Conservation (phyloP, 2,113 vertebrate species). For the Cinclus cinclus region DNA sequence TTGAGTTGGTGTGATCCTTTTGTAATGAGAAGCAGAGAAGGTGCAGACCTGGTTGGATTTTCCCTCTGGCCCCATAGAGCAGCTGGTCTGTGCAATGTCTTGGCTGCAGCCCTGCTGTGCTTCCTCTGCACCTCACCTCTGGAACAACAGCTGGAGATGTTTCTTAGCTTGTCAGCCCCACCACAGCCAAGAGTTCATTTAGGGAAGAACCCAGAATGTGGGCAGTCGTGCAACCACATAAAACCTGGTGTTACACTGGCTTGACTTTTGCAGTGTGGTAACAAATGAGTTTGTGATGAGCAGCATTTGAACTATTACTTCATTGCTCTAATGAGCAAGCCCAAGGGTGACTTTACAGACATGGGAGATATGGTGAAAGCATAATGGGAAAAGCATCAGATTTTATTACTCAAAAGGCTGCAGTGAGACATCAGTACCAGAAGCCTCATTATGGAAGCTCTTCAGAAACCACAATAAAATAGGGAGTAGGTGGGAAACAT, state of each 20-base stretch:
- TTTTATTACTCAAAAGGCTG: neutral
- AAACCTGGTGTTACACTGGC: neutral
- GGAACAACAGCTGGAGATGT: neutral
- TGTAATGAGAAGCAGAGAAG: neutral
- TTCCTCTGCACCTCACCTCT: neutral
- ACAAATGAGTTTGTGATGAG: neutral
- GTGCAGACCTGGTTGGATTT: neutral
- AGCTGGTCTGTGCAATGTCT: fast-evolving
- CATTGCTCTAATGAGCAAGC: neutral
- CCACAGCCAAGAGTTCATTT: neutral
- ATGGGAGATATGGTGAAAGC: neutral
- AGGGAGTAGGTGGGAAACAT: neutral
- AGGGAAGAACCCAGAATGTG: neutral
- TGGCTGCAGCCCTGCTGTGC: neutral
- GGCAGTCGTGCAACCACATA: neutral
- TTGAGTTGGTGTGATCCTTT: neutral
- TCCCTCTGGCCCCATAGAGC: neutral
- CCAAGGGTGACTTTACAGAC: neutral
- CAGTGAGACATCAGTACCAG: neutral
- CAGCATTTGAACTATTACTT: neutral
- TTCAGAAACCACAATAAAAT: neutral
- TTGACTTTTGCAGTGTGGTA: neutral
- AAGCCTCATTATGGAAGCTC: neutral
- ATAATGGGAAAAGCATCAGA: neutral
- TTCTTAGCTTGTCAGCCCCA: neutral